Conservation (phyloP, 2,888 invertebrate genomes). For the Cheilosia soror region DNA sequence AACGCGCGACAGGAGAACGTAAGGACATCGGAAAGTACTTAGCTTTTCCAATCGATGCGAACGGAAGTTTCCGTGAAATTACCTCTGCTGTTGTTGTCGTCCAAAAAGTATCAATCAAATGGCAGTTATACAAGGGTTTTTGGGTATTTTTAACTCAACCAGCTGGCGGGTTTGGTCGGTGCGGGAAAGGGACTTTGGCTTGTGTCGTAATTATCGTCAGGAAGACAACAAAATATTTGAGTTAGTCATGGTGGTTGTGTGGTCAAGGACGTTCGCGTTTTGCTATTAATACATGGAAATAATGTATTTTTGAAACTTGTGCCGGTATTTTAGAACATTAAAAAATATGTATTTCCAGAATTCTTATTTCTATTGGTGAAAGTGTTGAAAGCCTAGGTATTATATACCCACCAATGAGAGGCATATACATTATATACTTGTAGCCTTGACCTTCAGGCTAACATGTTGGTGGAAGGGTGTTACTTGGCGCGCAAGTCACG, state of each 20-base stretch:
- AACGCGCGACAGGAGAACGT: conserved; percentile 38
- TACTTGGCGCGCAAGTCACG: background rate
- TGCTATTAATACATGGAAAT: conserved; percentile 29
- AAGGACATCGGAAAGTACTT: conserved; percentile 73
- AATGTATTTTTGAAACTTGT: conserved; percentile 43
- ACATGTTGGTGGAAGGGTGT: background rate
- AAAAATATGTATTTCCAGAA: conserved; percentile 7
- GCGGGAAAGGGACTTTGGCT: background rate
- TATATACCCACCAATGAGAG: background rate
- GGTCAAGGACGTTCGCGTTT: conserved; percentile 52
- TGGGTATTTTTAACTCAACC: conserved; percentile 35
- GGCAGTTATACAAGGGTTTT: conserved; percentile 49
- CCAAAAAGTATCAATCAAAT: conserved; percentile 68
- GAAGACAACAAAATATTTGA: conserved; percentile 21
- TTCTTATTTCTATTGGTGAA: conserved; percentile 33
- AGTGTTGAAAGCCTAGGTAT: conserved; percentile 24
- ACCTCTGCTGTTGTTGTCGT: conserved; percentile 5
- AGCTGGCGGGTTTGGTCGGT: background rate
- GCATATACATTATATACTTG: conserved; percentile 21
- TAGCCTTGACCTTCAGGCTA: conserved; percentile 41
- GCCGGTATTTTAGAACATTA: conserved; percentile 43
- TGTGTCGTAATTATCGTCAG: conserved; percentile 49
- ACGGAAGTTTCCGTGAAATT: conserved; percentile 18
- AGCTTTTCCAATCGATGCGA: conserved; percentile 66
- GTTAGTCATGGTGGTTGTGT: conserved; percentile 18